Base-by-base conservation (phyloP, 2,888 invertebrate species). In the Meghimatium bilineatum region DNA sequence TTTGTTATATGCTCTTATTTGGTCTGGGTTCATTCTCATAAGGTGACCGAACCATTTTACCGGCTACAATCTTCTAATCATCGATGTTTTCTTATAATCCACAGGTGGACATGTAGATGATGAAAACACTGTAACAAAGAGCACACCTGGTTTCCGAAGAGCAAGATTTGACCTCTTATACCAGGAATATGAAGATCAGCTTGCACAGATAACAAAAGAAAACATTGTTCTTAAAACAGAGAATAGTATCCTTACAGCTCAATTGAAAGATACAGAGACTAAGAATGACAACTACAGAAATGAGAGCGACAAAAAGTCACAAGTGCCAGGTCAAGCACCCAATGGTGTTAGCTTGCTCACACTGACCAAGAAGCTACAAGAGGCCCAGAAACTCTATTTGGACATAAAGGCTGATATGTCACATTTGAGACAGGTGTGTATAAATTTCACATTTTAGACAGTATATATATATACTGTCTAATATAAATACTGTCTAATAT, bases 121-220 rank as follows among this genome's bases (percentile, higher is more conserved):
- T 29, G 89, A 91, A 49, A 87, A 88, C 32, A 84, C 87, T 26
- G 88, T 89, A 10, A 89, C 86, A 63, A 86, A 91, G 82, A 89
- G 90, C 52, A 91, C 90, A 66, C 89, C 91, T 74, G 91, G 91
- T 36, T 84, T 92, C 44, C 87, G 92, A 56, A 89, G 90, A 85
- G 90, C 91, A 26, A 88, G 93, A 81, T 89, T 92, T 88, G 91
- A 93, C 81, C 87, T 92, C 0, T 86, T 93, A 12, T 92, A 90
- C 82, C 90, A 89, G 86, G 92, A 92, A 69, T 93, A 92, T 89
- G 93, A 93, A 91, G 90, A 91, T 86, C 91, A 92, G 77, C 88
- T 92, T 85, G 89, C 90, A 69, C 85, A 89, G 72, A 85, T 92
- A 83, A 84, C 88, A 76, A 87, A 87, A 12, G 90, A 90, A 72